phyloP scores from a whole-genome alignment of 2,113 vertebrate species.

The Rhadina sibilatrix region DNA sequence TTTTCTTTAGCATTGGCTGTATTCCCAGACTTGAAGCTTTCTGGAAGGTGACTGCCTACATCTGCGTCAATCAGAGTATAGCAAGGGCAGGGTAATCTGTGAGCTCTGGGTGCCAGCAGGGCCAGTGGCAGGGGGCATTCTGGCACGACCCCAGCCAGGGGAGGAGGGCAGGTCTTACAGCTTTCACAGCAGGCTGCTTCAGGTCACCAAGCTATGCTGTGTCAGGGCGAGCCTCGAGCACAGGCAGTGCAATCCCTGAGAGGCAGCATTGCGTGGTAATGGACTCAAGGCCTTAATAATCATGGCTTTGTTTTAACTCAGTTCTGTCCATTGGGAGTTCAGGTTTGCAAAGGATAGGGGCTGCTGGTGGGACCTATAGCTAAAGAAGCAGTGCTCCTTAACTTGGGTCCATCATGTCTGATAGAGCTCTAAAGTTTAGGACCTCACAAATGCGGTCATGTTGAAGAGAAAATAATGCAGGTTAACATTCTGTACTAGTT shows the following conservation, averaged over 20 bases:
- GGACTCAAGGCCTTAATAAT: background rate
- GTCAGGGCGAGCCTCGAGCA: background rate
- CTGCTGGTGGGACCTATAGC: background rate
- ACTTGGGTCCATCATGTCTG: background rate
- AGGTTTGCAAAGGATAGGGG: background rate
- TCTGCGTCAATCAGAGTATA: background rate
- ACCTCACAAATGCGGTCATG: background rate
- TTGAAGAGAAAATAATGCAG: background rate
- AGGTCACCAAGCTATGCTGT: background rate
- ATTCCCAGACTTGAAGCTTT: background rate
- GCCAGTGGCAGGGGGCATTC: background rate
- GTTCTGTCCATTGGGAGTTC: background rate
- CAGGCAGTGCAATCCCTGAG: background rate
- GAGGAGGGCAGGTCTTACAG: background rate
- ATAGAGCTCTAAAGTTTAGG: background rate
- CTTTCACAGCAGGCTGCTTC: background rate
- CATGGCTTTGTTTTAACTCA: background rate
- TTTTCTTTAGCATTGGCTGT: background rate
- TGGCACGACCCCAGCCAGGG: background rate
- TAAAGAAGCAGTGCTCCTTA: background rate
- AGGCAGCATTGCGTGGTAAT: background rate
- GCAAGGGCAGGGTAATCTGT: background rate
- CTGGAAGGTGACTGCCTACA: background rate
- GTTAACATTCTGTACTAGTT: background rate
- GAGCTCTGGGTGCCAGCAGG: fast-evolving